Evolutionary conservation across 1,140 invertebrate species (phyloP).

Genomic region (Teleopsis dalmanni): DNA sequence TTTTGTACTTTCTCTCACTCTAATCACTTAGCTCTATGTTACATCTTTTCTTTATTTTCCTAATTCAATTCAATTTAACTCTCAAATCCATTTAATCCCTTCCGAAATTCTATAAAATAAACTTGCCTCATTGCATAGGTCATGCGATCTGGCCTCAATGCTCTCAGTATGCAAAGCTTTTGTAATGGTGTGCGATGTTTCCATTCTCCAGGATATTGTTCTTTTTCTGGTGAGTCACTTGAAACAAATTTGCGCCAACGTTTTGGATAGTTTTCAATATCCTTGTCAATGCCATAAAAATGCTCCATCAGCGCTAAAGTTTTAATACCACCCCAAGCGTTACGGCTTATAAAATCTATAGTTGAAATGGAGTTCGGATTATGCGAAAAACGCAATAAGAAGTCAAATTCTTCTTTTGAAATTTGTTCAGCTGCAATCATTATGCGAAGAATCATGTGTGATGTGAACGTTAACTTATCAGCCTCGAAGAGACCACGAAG

Average conservation of each 20-base stretch:
- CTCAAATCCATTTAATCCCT: neutral
- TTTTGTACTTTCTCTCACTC: no score
- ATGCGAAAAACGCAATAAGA: slow-evolving; percentile 74
- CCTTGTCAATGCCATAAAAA: slow-evolving; percentile 84
- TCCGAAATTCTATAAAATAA: neutral
- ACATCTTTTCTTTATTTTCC: no score
- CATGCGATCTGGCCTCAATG: slow-evolving; percentile 70
- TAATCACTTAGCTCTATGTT: no score
- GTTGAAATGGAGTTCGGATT: slow-evolving; percentile 61
- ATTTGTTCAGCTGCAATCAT: slow-evolving; percentile 59
- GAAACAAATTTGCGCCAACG: slow-evolving; percentile 89
- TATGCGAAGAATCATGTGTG: slow-evolving; percentile 81
- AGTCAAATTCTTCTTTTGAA: slow-evolving; percentile 71
- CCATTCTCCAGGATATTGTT: slow-evolving; percentile 94
- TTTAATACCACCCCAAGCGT: slow-evolving; percentile 83
- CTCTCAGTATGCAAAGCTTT: slow-evolving; percentile 84
- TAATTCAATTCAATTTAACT: no score
- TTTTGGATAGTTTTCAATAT: slow-evolving; percentile 88
- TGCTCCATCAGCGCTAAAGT: slow-evolving; percentile 70
- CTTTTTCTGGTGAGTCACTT: slow-evolving; percentile 83
- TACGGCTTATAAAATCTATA: slow-evolving; percentile 75
- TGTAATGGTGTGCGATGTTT: slow-evolving; percentile 86
- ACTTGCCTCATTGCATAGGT: slow-evolving; percentile 33
- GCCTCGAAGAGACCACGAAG: slow-evolving; percentile 87
- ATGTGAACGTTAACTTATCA: slow-evolving; percentile 87